Percentiles rank a stretch among this genome's conserved stretches.
Conservation (phyloP, 2,888 invertebrate genomes). For the Magallana nippona region DNA sequence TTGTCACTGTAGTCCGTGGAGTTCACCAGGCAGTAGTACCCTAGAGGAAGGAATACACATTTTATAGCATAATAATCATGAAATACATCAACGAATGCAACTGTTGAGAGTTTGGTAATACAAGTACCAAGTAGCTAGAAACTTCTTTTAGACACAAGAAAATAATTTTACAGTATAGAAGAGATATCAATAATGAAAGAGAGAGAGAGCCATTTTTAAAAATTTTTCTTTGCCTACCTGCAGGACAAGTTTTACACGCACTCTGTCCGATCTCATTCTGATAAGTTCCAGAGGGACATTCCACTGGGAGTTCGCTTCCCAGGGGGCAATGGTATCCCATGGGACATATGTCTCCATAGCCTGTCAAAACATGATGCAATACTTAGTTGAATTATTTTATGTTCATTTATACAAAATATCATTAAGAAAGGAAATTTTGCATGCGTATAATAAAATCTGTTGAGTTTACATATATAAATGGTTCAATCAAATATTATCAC, state of each 20-base stretch:
- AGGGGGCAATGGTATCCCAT: constrained; percentile 74
- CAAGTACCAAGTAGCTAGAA: too few relatives aligned
- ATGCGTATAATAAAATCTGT: too few relatives aligned
- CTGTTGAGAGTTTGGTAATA: too few relatives aligned
- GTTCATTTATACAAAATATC: not conserved
- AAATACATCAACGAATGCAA: too few relatives aligned
- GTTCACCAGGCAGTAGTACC: constrained; percentile 75
- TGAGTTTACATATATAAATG: too few relatives aligned
- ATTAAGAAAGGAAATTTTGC: not conserved
- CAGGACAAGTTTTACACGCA: constrained; percentile 70
- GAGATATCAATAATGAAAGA: too few relatives aligned
- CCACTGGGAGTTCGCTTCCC: constrained; percentile 70
- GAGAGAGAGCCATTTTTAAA: not conserved
- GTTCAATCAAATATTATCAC: too few relatives aligned
- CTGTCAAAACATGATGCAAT: constrained; percentile 52
- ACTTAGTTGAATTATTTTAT: too few relatives aligned
- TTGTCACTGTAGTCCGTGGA: constrained; percentile 72
- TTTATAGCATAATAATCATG: too few relatives aligned
- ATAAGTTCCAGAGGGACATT: constrained; percentile 71
- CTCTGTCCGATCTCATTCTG: constrained; percentile 71
- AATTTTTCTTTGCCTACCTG: constrained; percentile 57
- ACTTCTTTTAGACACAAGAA: too few relatives aligned
- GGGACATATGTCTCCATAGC: constrained; percentile 77
- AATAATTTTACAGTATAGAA: not conserved
- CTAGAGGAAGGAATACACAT: constrained; percentile 52